Conservation (phyloP, 2,113 vertebrate species). For the Mustela lutreola region DNA sequence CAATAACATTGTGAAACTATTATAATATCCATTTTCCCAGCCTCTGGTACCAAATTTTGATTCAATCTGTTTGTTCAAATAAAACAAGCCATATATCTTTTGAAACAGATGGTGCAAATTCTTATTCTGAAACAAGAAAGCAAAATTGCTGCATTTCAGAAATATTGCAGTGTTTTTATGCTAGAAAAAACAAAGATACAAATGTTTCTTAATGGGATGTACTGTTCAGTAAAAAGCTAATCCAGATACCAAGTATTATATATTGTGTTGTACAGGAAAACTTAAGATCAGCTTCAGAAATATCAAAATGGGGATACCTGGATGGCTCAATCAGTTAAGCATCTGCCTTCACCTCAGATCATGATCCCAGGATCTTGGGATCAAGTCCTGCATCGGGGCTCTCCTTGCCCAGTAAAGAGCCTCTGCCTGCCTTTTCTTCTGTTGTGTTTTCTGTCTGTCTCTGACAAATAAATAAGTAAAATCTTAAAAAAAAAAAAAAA, state of each 20-base stretch:
- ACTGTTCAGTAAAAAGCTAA: not conserved
- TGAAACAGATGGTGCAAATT: conserved; percentile 52
- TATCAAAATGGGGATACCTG: conserved; percentile 7
- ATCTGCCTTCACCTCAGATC: too few relatives aligned
- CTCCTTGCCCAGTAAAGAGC: too few relatives aligned
- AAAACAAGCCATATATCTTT: conserved; percentile 65
- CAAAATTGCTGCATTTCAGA: conserved; percentile 44
- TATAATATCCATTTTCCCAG: conserved; percentile 5
- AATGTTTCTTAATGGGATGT: not conserved
- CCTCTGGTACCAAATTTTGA: conserved; percentile 47
- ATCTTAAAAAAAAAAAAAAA: too few relatives aligned
- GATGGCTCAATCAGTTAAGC: too few relatives aligned
- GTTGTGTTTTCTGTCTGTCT: too few relatives aligned
- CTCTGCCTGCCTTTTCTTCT: too few relatives aligned
- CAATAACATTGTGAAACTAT: conserved; percentile 19
- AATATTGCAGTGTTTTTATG: conserved; percentile 26
- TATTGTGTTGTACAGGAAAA: not conserved
- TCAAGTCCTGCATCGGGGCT: too few relatives aligned
- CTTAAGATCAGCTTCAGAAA: not conserved
- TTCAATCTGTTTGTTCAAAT: conserved; percentile 68
- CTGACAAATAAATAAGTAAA: too few relatives aligned
- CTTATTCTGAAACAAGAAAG: conserved; percentile 53
- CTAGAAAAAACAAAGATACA: conserved; percentile 28
- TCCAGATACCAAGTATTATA: not conserved
- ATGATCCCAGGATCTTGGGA: too few relatives aligned